Conservation (phyloP, 2,888 invertebrate genomes). For the Tholera decimalis region DNA sequence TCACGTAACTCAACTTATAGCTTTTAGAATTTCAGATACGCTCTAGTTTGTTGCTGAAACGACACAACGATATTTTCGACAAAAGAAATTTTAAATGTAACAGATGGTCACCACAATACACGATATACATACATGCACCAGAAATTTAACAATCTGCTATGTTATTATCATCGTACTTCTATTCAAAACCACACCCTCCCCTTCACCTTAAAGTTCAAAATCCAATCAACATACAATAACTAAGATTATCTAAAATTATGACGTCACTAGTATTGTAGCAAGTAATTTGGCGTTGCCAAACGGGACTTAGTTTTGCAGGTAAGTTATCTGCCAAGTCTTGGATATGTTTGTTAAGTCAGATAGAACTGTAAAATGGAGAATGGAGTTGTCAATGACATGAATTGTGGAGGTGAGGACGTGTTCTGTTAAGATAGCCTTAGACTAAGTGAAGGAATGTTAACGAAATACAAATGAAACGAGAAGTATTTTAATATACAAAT, state of each 20-base stretch:
- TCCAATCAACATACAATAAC: slow-evolving; percentile 28
- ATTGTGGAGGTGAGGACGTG: slow-evolving; percentile 27
- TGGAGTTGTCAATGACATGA: slow-evolving; percentile 22
- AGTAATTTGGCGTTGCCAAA: slow-evolving; percentile 64
- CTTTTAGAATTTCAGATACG: too few species aligned
- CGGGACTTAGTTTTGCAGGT: slow-evolving; percentile 54
- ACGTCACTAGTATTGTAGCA: slow-evolving; percentile 73
- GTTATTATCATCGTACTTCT: slow-evolving; percentile 28
- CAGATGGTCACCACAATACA: slow-evolving; percentile 66
- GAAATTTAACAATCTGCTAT: slow-evolving; percentile 60
- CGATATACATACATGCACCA: slow-evolving; percentile 65
- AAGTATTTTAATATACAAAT: not conserved
- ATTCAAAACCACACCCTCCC: slow-evolving; percentile 61
- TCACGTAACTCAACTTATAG: too few species aligned
- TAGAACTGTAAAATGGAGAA: slow-evolving; percentile 36
- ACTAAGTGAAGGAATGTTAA: not conserved
- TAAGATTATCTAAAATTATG: slow-evolving; percentile 79
- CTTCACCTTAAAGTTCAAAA: slow-evolving; percentile 60
- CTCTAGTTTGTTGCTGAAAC: not conserved
- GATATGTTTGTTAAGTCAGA: slow-evolving; percentile 46
- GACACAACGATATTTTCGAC: too few species aligned
- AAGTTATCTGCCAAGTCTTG: slow-evolving; percentile 54
- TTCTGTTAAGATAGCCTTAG: slow-evolving; percentile 19
- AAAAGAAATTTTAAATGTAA: not conserved
- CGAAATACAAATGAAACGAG: not conserved